A percentile compares a stretch with the other conserved stretches of the same genome.
phyloP scores from a whole-genome alignment of 1,140 invertebrate genomes.

The Trichonephila inaurata region DNA sequence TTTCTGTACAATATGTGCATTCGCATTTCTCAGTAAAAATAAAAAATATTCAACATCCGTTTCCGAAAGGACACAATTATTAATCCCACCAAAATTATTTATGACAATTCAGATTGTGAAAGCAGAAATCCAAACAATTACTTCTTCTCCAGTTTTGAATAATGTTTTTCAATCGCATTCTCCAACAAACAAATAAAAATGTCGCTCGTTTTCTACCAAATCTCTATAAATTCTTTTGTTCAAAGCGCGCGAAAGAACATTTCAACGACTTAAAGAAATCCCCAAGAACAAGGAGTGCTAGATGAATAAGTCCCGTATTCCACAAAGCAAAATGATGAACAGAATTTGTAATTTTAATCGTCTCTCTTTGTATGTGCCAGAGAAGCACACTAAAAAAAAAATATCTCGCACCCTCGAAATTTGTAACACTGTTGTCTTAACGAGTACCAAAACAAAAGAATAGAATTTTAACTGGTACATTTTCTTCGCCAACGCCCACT shows the following conservation, averaged over 20 bases:
- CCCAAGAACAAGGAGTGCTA: neutral
- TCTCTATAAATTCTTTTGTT: neutral
- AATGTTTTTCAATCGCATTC: neutral
- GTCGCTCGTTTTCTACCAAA: neutral
- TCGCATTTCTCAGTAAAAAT: too few relatives aligned
- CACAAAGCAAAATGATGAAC: neutral
- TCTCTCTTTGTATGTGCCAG: neutral
- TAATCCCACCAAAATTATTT: too few relatives aligned
- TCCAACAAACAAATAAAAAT: too few relatives aligned
- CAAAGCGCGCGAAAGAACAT: neutral
- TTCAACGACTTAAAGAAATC: neutral
- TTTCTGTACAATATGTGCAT: too few relatives aligned
- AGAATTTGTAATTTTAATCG: neutral
- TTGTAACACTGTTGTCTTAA: neutral
- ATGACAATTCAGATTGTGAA: neutral
- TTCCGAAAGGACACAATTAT: too few relatives aligned
- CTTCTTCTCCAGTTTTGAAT: neutral
- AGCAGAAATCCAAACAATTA: neutral
- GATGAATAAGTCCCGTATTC: neutral
- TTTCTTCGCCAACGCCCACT: neutral
- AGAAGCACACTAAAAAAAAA: neutral
- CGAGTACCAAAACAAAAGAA: neutral
- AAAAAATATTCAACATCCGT: too few relatives aligned
- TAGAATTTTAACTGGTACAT: constrained; percentile 17
- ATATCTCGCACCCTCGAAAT: neutral